Conservation (phyloP, 2,888 invertebrate genomes). For the Polylopha cassiicola region DNA sequence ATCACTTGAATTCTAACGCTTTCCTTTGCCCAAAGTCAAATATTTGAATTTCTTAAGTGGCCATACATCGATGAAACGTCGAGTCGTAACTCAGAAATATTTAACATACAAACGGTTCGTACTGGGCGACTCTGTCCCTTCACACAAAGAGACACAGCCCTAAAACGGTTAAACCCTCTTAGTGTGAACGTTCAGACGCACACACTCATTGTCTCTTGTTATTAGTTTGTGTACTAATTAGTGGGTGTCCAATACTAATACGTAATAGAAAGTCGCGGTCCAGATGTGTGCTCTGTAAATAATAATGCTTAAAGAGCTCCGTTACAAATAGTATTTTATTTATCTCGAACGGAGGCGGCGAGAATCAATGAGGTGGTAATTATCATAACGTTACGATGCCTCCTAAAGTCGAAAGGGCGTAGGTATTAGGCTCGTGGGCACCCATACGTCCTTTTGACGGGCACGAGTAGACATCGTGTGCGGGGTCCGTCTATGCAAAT, state of each 20-base stretch:
- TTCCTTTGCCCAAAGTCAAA: constrained; percentile 74
- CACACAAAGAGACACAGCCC: constrained; percentile 42
- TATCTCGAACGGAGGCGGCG: constrained; percentile 57
- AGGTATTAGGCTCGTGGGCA: constrained; percentile 21
- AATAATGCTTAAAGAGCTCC: constrained; percentile 59
- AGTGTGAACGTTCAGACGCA: constrained; percentile 48
- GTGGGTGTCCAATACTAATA: constrained; percentile 74
- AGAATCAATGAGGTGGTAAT: constrained; percentile 46
- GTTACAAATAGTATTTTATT: constrained; percentile 61
- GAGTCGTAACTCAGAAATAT: constrained; percentile 62
- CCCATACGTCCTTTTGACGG: constrained; percentile 31
- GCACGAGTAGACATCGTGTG: constrained; percentile 48
- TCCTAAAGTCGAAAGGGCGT: too few relatives aligned
- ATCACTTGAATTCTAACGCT: constrained; percentile 78
- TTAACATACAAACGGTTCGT: constrained; percentile 65
- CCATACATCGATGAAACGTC: constrained; percentile 69
- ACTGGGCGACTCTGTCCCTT: constrained; percentile 40
- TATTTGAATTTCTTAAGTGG: constrained; percentile 76
- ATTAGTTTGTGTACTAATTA: constrained; percentile 76
- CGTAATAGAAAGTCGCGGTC: constrained; percentile 71
- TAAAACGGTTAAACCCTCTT: constrained; percentile 30
- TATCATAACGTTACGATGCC: constrained; percentile 36
- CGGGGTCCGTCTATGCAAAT: constrained; percentile 75
- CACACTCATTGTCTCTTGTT: constrained; percentile 60
- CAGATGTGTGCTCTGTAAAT: constrained; percentile 72